phyloP scores from a whole-genome alignment of 2,888 invertebrate species.

The Sthenelais limicola region DNA sequence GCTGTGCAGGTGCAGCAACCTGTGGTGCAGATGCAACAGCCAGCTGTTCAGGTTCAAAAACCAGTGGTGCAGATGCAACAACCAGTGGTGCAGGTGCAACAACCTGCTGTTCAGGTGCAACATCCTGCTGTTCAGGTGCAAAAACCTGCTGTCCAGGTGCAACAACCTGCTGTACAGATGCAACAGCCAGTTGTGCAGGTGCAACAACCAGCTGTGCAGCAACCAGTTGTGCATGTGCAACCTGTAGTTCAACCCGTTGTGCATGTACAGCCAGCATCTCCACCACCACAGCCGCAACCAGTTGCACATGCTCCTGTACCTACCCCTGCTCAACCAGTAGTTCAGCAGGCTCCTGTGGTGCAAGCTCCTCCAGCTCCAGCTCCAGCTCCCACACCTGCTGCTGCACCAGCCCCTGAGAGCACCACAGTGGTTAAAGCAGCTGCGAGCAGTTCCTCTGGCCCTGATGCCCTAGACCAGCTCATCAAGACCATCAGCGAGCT shows the following conservation, averaged over 20 bases:
- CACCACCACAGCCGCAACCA: background rate
- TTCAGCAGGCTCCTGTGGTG: background rate
- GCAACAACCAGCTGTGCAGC: background rate
- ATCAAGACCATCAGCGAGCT: background rate
- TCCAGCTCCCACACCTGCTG: constrained; percentile 1
- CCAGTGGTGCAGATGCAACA: background rate
- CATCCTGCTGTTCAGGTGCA: background rate
- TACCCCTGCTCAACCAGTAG: background rate
- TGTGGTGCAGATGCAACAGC: background rate
- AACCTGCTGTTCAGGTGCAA: background rate
- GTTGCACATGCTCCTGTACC: background rate
- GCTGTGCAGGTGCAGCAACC: background rate
- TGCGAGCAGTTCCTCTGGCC: background rate
- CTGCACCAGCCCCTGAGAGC: background rate
- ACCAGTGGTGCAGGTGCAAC: background rate
- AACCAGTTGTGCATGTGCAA: background rate
- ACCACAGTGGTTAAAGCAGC: background rate
- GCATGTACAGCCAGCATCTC: background rate
- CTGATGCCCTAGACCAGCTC: background rate
- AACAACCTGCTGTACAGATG: background rate
- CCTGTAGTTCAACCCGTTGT: background rate
- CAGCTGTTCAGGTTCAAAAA: background rate
- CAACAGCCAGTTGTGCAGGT: background rate
- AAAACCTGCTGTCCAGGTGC: background rate
- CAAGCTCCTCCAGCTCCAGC: background rate